phyloP scores from a whole-genome alignment of 2,113 vertebrate genomes.

The Stegastes partitus region DNA sequence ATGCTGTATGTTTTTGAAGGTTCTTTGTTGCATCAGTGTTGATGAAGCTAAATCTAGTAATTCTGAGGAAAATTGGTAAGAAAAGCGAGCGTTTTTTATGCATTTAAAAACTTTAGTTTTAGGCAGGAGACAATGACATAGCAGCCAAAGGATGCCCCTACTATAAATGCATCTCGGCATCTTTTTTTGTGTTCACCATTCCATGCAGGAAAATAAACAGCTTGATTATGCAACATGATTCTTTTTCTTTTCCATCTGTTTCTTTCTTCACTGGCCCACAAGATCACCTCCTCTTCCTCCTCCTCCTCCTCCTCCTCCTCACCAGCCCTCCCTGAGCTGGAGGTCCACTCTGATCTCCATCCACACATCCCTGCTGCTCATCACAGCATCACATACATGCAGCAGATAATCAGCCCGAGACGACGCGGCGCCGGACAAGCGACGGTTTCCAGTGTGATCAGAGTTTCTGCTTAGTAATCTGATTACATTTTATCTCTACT shows the following conservation, averaged over 20 bases:
- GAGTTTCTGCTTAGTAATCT: slow-evolving; percentile 30
- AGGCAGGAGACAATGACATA: slow-evolving; percentile 90
- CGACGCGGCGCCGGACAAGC: background rate
- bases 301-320: slow-evolving; percentile 19
- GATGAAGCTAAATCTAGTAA: slow-evolving; percentile 94
- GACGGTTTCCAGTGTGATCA: slow-evolving; percentile 7
- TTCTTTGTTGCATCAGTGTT: slow-evolving; percentile 95
- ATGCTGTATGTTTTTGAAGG: slow-evolving; percentile 97
- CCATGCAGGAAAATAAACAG: slow-evolving; percentile 90
- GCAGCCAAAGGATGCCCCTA: slow-evolving; percentile 89
- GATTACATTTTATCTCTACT: background rate
- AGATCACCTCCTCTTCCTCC: slow-evolving; percentile 45
- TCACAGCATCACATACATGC: slow-evolving; percentile 47
- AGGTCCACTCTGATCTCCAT: too few species aligned
- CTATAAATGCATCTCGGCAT: slow-evolving; percentile 88
- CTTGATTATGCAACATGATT: slow-evolving; percentile 88
- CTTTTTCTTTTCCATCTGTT: slow-evolving; percentile 84
- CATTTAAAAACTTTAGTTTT: slow-evolving; percentile 89
- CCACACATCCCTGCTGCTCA: slow-evolving; percentile 59
- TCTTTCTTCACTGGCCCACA: slow-evolving; percentile 66
- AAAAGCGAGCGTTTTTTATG: slow-evolving; percentile 89
- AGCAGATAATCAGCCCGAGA: slow-evolving; percentile 26
- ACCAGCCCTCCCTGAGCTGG: slow-evolving; percentile 14
- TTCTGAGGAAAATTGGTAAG: slow-evolving; percentile 90
- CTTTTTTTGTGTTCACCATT: slow-evolving; percentile 89